Evolutionary conservation across 30 jellyfish, hydroid and myxozoan genomes (phyloP), one percentile per base, ranked within the genome.

Genomic region (Pseudorhiza aurosa): DNA sequence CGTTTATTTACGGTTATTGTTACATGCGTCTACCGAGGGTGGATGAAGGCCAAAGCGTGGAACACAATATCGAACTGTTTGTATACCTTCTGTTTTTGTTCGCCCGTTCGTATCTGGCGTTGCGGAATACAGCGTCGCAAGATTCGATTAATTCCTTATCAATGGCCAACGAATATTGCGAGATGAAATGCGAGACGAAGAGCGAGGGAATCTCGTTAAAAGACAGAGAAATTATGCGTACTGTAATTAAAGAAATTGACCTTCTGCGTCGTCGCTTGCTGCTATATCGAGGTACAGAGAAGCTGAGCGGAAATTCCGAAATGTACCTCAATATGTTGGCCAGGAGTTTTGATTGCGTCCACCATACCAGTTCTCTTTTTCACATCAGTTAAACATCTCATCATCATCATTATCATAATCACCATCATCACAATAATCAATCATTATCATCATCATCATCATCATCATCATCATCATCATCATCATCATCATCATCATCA

Each of bases 151-250:
- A 68, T 2, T 3, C 43, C 18, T 51, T 77, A 14, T 77, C 89
- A 43, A 30, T 77, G 32, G 19, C 45, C 11, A 30, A 29, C 26
- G 67, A 17, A 15, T 1, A 53, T 1, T 53, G 4, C 67, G 35
- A 53, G 1, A 36, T n/a, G 12, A 19, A 2, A 53, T 1, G 7
- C 22, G 5, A 1, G 24, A 19, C 8, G 17, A 6, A 36, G 37
- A 19, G 31, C 3, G 67, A 53, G 35, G 1, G 8, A 36, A 53
- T 59, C 29, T 33, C 74, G 3, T 19, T 77, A 1, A 24, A 50
- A 25, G 89, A 77, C 74, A 45, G 89, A 28, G 75, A 77, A n/a
- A 29, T 46, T n/a, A 8, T 60, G 39, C 81, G 62, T 14, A 39
- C 68, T 18, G 30, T 77, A 28, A 36, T n/a, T 1, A 75, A 77